A percentile compares a stretch with the other conserved stretches of the same genome.
phyloP scores from a whole-genome alignment of 2,797 vertebrate species.

The Siniperca scherzeri region DNA sequence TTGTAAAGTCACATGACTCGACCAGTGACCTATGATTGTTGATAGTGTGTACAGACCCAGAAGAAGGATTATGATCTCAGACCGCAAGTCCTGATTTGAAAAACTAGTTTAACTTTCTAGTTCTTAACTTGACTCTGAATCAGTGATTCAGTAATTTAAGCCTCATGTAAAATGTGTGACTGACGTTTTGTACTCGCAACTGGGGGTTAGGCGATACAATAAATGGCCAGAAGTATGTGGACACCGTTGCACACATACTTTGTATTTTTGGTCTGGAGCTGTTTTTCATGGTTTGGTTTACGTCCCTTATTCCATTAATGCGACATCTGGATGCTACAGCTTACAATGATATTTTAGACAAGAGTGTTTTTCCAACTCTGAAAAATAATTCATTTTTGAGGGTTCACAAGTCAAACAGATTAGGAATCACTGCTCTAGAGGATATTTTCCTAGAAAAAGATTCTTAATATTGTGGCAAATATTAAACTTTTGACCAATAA shows the following conservation, averaged over 20 bases:
- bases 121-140: not conserved
- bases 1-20: constrained; percentile 10
- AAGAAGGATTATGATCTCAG: not conserved
- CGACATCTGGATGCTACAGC: too few species aligned
- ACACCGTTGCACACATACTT: not conserved
- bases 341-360: too few species aligned
- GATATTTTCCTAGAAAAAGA: too few species aligned
- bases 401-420: too few species aligned
- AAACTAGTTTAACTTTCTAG: not conserved
- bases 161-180: not conserved
- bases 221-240: not conserved
- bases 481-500: not conserved
- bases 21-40: not conserved
- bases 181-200: not conserved
- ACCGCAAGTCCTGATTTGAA: not conserved
- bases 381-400: too few species aligned
- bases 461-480: too few species aligned
- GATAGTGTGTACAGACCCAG: not conserved
- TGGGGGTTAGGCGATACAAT: not conserved
- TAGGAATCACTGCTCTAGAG: too few species aligned
- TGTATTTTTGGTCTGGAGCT: not conserved
- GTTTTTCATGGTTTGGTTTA: not conserved
- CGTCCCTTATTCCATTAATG: too few species aligned
- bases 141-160: not conserved
- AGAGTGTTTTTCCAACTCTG: too few species aligned